Percentiles rank a stretch among this genome's conserved stretches.
Evolutionary conservation across 1,140 invertebrate genomes (phyloP).

Genomic region (Tigriopus japonicus): DNA sequence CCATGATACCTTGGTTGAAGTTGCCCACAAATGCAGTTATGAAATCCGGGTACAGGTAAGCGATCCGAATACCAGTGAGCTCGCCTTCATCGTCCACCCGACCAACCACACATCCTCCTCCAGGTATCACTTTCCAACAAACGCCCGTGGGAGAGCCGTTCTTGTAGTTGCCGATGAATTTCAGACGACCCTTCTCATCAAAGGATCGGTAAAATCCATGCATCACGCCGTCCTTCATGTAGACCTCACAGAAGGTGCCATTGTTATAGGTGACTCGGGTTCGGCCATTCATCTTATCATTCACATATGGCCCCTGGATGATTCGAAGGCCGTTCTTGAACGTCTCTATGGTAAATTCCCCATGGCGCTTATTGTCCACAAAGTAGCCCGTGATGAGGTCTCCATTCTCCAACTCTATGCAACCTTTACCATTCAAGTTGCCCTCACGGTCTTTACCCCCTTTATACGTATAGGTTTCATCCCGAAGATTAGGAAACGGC

Average conservation of each 20-base stretch:
- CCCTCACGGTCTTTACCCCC: background rate
- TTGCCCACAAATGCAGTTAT: constrained; percentile 13
- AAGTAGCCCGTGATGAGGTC: background rate
- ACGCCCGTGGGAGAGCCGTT: constrained; percentile 7
- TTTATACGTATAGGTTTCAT: constrained; percentile 2
- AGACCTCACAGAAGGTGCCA: background rate
- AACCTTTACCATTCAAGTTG: background rate
- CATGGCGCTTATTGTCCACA: background rate
- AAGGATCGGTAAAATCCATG: constrained; percentile 11
- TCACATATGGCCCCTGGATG: no score
- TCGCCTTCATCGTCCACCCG: constrained; percentile 5
- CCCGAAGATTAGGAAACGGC: constrained; percentile 1
- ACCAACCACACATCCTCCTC: constrained; percentile 11
- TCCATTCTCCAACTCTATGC: constrained; percentile 1
- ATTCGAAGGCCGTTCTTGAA: background rate
- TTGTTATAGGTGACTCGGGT: background rate
- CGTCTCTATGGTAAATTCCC: background rate
- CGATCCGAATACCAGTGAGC: constrained; percentile 9
- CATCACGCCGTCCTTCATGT: constrained; percentile 5
- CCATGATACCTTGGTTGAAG: constrained; percentile 6
- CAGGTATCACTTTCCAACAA: constrained; percentile 12
- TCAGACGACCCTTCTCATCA: constrained; percentile 10
- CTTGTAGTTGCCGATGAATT: constrained; percentile 8
- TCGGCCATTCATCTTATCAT: no score
- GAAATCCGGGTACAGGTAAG: constrained; percentile 12